Percentiles rank a stretch among this genome's conserved stretches.
These are phyloP conservation scores for Xiphophorus couchianus DNA, from an alignment of 2,113 vertebrate species.

Conservation along the genomic window DNA sequence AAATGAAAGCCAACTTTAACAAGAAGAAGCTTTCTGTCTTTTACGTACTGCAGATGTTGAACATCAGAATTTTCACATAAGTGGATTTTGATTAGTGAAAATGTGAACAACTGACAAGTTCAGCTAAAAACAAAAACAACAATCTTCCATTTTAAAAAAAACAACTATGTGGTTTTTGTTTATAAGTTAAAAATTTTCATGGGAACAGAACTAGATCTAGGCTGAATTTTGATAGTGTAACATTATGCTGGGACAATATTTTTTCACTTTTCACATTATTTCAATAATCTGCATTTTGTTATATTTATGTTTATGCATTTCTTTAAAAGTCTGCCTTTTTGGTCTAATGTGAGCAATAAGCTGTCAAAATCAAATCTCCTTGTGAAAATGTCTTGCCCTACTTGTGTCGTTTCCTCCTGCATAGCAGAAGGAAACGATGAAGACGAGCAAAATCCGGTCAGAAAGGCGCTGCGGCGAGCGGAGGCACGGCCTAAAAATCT, in stretches of 20 bases:
- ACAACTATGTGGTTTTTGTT: no score
- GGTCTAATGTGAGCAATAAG: not conserved
- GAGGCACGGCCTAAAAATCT: conserved; percentile 83
- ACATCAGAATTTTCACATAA: not conserved
- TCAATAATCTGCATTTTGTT: not conserved
- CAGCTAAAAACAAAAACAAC: no score
- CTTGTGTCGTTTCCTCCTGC: not conserved
- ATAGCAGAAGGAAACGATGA: conserved; percentile 62
- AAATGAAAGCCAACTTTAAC: no score
- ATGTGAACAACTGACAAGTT: no score
- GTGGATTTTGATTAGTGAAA: not conserved
- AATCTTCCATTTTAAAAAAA: no score
- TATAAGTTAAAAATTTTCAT: no score
- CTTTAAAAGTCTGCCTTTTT: not conserved
- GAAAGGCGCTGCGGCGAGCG: conserved; percentile 87
- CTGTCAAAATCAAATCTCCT: not conserved
- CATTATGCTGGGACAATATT: not conserved
- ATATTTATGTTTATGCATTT: not conserved
- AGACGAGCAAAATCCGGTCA: conserved; percentile 80
- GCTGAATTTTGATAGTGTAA: not conserved
- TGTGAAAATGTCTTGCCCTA: no score
- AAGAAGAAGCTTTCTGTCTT: no score
- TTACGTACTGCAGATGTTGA: no score
- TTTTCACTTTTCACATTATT: not conserved
- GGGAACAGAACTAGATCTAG: not conserved